These are phyloP conservation scores for Mastomys natalensis DNA, from an alignment of 2,113 vertebrate species.

Conservation along the genomic window DNA sequence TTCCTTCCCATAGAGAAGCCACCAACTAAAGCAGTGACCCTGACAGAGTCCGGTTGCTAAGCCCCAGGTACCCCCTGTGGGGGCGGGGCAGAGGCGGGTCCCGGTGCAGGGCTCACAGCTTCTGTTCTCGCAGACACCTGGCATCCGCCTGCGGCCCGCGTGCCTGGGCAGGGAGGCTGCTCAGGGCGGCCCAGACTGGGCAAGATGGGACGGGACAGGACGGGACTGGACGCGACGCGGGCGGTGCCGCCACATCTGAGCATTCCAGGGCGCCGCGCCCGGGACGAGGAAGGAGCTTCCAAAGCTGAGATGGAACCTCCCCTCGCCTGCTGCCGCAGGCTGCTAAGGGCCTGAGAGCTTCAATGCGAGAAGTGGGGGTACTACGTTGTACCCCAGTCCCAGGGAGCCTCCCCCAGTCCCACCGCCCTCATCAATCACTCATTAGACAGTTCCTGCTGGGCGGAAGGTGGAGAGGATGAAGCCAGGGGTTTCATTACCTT, in stretches of 20 bases:
- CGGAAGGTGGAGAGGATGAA: background rate
- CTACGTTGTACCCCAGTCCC: background rate
- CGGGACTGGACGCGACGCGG: slow-evolving; percentile 52
- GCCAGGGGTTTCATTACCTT: background rate
- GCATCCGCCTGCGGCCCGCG: slow-evolving; percentile 47
- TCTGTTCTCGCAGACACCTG: slow-evolving; percentile 43
- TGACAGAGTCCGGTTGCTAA: background rate
- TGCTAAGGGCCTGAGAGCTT: background rate
- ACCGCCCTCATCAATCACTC: background rate
- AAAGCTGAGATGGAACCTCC: slow-evolving; percentile 38
- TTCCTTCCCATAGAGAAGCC: background rate
- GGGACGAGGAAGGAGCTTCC: background rate
- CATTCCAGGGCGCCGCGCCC: slow-evolving; percentile 64
- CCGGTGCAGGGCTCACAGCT: slow-evolving; percentile 45
- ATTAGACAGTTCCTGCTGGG: background rate
- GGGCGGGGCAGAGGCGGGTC: background rate
- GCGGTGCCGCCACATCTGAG: slow-evolving; percentile 79
- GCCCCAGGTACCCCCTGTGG: background rate
- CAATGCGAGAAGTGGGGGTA: rapidly evolving
- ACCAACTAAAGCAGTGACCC: background rate
- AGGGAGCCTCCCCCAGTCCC: background rate
- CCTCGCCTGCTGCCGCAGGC: background rate
- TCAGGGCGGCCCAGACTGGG: slow-evolving; percentile 23
- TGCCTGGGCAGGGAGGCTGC: slow-evolving; percentile 67
- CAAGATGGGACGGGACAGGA: background rate